These are phyloP conservation scores for Arbacia lixula DNA, from an alignment of 53 echinoderm and acorn worm genomes.

Conservation along the genomic window DNA sequence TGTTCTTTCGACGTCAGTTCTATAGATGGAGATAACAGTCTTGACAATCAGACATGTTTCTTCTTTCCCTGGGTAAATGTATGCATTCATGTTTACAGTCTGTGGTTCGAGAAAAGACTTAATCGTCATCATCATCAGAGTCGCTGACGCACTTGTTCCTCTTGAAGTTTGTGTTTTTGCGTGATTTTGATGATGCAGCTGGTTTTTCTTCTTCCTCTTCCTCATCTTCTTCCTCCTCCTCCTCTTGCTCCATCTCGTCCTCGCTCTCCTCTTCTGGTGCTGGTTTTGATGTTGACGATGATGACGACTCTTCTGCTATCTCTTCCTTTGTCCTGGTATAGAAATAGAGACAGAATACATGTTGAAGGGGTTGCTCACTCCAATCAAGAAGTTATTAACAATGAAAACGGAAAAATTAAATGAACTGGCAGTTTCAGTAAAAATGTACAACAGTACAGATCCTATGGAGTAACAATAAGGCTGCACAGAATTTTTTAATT, in stretches of 20 bases:
- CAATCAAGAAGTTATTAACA: no score
- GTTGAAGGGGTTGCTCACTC: neutral
- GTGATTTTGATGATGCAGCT: neutral
- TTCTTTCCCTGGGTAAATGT: no score
- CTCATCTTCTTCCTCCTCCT: slow-evolving; percentile 1
- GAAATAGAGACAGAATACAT: neutral
- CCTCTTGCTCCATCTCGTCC: slow-evolving; percentile 12
- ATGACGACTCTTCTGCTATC: slow-evolving; percentile 1
- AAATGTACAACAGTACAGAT: no score
- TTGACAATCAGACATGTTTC: no score
- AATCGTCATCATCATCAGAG: slow-evolving; percentile 22
- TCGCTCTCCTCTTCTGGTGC: neutral
- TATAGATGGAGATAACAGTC: no score
- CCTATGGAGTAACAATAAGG: no score
- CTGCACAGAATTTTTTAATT: no score
- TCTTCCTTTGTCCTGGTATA: slow-evolving; percentile 20
- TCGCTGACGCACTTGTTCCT: slow-evolving; percentile 41
- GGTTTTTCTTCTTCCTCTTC: slow-evolving; percentile 22
- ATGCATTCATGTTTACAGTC: no score
- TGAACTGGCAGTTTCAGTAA: neutral
- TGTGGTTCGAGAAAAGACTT: no score
- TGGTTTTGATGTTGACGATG: slow-evolving; percentile 1
- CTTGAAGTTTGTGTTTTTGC: neutral
- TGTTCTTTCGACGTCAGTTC: no score
- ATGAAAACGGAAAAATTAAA: neutral